Percentiles rank a stretch among this genome's conserved stretches.
These are phyloP conservation scores for Oncorhynchus tshawytscha DNA, from an alignment of 2,113 vertebrate genomes.

Conservation along the genomic window DNA sequence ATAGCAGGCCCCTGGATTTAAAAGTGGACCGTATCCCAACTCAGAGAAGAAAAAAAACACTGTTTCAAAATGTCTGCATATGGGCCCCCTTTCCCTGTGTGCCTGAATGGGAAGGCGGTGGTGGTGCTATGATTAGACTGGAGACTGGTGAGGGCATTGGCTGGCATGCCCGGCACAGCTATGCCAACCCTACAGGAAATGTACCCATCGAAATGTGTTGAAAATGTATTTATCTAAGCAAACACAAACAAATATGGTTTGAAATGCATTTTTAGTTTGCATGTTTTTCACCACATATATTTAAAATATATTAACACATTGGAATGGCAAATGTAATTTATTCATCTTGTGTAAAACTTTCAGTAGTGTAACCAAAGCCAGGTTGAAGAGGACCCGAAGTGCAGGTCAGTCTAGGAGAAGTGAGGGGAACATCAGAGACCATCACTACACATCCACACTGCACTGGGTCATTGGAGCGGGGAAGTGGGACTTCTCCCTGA, in stretches of 20 bases:
- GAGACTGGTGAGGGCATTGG: neutral
- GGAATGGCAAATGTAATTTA: neutral
- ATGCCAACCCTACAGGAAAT: neutral
- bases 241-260: no score
- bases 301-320: neutral
- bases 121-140: neutral
- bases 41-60: neutral
- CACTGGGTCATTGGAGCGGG: conserved; percentile 8
- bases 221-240: no score
- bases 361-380: neutral
- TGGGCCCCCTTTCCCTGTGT: neutral
- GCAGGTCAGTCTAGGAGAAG: neutral
- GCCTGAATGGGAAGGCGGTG: neutral
- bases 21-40: conserved; percentile 6
- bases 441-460: neutral
- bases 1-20: neutral
- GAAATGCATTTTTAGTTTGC: no score
- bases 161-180: neutral
- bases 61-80: neutral
- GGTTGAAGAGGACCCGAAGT: neutral
- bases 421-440: conserved; percentile 8
- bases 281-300: no score
- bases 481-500: conserved; percentile 35
- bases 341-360: no score
- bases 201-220: no score